Base-by-base conservation (phyloP, 2,113 vertebrate genomes). In the Lamprotornis superbus region DNA sequence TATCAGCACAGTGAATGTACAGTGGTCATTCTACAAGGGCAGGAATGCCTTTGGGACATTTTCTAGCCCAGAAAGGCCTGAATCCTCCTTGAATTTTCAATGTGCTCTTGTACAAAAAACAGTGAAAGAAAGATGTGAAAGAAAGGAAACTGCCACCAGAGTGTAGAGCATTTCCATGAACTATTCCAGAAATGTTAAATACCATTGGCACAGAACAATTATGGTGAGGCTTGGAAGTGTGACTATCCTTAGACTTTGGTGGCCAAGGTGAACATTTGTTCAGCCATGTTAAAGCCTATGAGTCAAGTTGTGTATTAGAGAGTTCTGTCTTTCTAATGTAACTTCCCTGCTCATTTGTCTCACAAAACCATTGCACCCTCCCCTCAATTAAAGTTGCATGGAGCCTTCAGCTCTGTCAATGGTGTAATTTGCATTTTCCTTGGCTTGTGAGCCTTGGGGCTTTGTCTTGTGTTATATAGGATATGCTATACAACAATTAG, bases 401-500 rank as follows among this genome's bases (percentile, higher is more conserved):
- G 82, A 85, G 87, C 63, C 85, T 86, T 83, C 93, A 88, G 75
- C 79, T 90, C 37, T 76, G 33, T 90, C 87, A 87, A 14, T 74
- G 79, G 24, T 40, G 60, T 60, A 61, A 95, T 96, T 94, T 96
- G 75, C 93, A 95, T 95, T 94, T 91, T 61, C 70, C 50, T 83
- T 94, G 74, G 81, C 75, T 95, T 84, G 83, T 39, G 64, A 70
- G 75, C 87, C 90, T 94, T n/a, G 63, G 47, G 90, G 68, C 64
- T 88, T 95, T 91, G 90, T 93, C 82, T 88, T n/a, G 60, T 33
- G 50, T 44, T 91, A 67, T 52, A 80, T 83, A 90, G 93, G 81
- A 87, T 95, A 91, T 69, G 55, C 71, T 95, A 93, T 86, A 96
- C 71, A 87, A 73, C 78, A 91, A 47, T 85, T 90, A 95, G 90